phyloP scores from a whole-genome alignment of 1,140 invertebrate species.

The Latrodectus geometricus region DNA sequence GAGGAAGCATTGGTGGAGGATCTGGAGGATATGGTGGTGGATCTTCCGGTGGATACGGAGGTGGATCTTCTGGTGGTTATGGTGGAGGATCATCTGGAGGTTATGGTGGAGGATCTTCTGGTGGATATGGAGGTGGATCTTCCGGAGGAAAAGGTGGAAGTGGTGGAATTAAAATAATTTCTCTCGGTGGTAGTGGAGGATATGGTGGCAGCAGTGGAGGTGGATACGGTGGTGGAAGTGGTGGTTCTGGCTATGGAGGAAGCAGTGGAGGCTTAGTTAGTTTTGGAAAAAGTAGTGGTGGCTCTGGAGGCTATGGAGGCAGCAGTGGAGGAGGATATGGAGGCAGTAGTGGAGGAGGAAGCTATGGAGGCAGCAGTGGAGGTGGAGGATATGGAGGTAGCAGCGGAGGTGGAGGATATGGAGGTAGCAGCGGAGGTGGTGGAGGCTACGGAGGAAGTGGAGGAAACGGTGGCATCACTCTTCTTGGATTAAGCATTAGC shows the following conservation, averaged over 20 bases:
- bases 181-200: conserved; percentile 12
- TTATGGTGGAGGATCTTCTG: neutral
- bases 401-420: conserved; percentile 30
- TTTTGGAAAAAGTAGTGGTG: neutral
- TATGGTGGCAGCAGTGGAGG: conserved; percentile 28
- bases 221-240: conserved; percentile 26
- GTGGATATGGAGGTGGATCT: conserved; percentile 2
- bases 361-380: neutral
- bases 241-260: neutral
- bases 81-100: conserved; percentile 17
- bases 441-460: conserved; percentile 14
- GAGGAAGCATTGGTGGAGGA: conserved; percentile 17
- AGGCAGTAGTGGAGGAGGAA: neutral
- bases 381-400: conserved; percentile 11
- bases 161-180: conserved; percentile 17
- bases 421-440: conserved; percentile 24
- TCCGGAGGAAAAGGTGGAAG: neutral
- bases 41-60: conserved; percentile 13
- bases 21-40: conserved; percentile 18
- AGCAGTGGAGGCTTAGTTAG: neutral
- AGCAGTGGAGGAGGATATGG: neutral
- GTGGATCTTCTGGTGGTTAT: conserved; percentile 39
- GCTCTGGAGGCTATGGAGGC: neutral
- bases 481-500: conserved; percentile 47
- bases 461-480: conserved; percentile 40